These are phyloP conservation scores for Cordylochernes scorpioides DNA, from an alignment of 2,888 invertebrate species.

Conservation along the genomic window DNA sequence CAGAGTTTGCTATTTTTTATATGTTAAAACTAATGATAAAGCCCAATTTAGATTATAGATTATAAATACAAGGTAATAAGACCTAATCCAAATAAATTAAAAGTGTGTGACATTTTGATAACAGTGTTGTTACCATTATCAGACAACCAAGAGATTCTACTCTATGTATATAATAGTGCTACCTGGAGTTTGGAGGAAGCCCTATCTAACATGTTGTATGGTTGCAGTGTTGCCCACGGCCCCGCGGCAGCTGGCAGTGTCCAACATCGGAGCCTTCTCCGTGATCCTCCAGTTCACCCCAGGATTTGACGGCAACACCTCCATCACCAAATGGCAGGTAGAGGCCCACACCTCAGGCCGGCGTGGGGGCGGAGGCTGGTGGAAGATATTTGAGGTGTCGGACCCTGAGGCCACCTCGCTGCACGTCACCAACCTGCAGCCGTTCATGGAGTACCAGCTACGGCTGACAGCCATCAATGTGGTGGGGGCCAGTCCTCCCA, in stretches of 20 bases:
- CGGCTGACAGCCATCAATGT: constrained; percentile 79
- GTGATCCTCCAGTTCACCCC: constrained; percentile 86
- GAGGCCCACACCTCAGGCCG: constrained; percentile 52
- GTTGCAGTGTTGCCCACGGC: constrained; percentile 50
- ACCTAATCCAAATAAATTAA: too few species aligned
- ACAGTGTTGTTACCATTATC: too few species aligned
- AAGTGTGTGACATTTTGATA: too few species aligned
- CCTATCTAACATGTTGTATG: constrained; percentile 1
- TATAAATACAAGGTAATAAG: too few species aligned
- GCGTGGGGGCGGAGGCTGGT: constrained; percentile 32
- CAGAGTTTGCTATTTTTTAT: too few species aligned
- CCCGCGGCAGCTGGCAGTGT: constrained; percentile 62
- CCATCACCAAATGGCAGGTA: constrained; percentile 81
- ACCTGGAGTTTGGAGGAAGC: too few species aligned
- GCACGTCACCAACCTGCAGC: constrained; percentile 55
- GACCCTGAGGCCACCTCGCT: constrained; percentile 57
- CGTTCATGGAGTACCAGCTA: constrained; percentile 70
- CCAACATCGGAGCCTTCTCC: constrained; percentile 82
- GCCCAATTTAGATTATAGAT: too few species aligned
- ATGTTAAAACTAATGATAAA: too few species aligned
- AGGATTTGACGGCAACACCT: constrained; percentile 90
- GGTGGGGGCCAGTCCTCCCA: constrained; percentile 62
- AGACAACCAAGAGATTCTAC: too few species aligned
- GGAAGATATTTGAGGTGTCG: constrained; percentile 50
- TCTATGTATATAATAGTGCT: too few species aligned